phyloP scores from a whole-genome alignment of 2,888 invertebrate species.

The Toxonevra muliebris region DNA sequence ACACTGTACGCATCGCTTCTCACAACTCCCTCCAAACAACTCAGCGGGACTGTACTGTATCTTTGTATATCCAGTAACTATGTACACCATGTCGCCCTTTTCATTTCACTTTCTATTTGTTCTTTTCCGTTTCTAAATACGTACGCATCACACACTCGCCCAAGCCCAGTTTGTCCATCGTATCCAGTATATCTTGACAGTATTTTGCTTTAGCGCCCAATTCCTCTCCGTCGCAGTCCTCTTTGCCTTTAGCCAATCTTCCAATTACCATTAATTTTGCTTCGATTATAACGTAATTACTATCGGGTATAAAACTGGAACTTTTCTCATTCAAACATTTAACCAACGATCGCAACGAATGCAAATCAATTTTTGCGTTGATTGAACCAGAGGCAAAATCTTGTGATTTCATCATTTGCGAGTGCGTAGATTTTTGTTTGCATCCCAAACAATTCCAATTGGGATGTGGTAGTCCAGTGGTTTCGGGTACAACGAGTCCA shows the following conservation, averaged over 20 bases:
- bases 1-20: not conserved
- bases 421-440: conserved; percentile 59
- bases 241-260: conserved; percentile 51
- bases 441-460: conserved; percentile 76
- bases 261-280: conserved; percentile 58
- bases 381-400: conserved; percentile 61
- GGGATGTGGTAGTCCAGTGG: conserved; percentile 70
- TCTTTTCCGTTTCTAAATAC: conserved; percentile 52
- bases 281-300: conserved; percentile 61
- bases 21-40: no score
- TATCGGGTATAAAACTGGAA: conserved; percentile 57
- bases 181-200: conserved; percentile 57
- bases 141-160: conserved; percentile 61
- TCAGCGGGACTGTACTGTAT: no score
- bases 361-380: conserved; percentile 59
- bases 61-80: no score
- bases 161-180: conserved; percentile 59
- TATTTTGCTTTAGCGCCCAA: conserved; percentile 54
- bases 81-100: not conserved
- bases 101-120: conserved; percentile 35
- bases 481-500: conserved; percentile 66
- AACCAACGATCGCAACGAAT: conserved; percentile 53
- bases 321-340: conserved; percentile 61
- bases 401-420: conserved; percentile 60
- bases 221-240: conserved; percentile 55